phyloP scores from a whole-genome alignment of 92 coral and sea anemone species.

The Desmophyllum pertusum region DNA sequence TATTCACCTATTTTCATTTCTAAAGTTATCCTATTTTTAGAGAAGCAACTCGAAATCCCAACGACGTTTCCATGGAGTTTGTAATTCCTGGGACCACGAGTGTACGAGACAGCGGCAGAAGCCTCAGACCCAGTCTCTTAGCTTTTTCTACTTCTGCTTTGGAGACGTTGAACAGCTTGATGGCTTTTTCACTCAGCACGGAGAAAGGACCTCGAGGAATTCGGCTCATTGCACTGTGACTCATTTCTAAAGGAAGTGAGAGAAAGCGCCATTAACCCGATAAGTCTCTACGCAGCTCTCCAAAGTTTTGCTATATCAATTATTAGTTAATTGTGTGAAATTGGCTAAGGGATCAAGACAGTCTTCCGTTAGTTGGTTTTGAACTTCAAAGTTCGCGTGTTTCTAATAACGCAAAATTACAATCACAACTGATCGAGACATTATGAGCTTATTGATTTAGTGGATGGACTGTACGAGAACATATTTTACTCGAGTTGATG shows the following conservation, averaged over 20 bases:
- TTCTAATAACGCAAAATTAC: too few relatives aligned
- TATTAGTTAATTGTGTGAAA: too few relatives aligned
- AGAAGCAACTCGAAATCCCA: not conserved
- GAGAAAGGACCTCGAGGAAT: slow-evolving; percentile 49
- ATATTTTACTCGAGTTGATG: too few relatives aligned
- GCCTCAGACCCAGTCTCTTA: slow-evolving; percentile 14
- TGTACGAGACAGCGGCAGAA: slow-evolving; percentile 12
- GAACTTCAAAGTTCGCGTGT: too few relatives aligned
- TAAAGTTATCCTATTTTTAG: not conserved
- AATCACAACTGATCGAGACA: too few relatives aligned
- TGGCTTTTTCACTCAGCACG: slow-evolving; percentile 46
- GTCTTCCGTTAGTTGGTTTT: too few relatives aligned
- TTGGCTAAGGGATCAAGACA: too few relatives aligned
- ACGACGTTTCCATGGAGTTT: not conserved
- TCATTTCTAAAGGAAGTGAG: slow-evolving; percentile 16
- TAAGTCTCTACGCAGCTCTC: too few relatives aligned
- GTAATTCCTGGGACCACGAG: not conserved
- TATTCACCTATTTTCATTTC: not conserved
- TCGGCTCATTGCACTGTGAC: not conserved
- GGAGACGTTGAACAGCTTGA: slow-evolving; percentile 62
- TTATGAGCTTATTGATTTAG: too few relatives aligned
- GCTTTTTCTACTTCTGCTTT: slow-evolving; percentile 48
- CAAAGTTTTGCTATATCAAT: too few relatives aligned
- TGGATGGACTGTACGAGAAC: too few relatives aligned
- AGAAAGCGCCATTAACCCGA: too few relatives aligned